Conservation (phyloP, 2,113 vertebrate species). For the Onychostruthus taczanowskii region DNA sequence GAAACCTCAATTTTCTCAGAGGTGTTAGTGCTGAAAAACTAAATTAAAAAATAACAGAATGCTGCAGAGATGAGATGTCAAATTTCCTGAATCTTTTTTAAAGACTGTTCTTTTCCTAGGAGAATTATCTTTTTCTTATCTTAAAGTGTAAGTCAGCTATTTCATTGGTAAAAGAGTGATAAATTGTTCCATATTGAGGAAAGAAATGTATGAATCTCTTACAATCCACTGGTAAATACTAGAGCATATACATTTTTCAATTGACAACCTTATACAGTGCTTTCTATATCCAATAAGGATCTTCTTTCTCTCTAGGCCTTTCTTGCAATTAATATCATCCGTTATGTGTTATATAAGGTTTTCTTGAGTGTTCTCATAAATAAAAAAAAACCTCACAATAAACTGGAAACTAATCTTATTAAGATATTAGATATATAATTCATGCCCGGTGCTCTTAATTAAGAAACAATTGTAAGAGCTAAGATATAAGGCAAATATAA, state of each 20-base stretch:
- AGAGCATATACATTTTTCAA: not conserved
- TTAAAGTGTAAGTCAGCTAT: not conserved
- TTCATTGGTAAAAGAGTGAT: not conserved
- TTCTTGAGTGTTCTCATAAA: not conserved
- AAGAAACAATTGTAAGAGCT: not conserved
- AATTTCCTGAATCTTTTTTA: not conserved
- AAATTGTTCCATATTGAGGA: not conserved
- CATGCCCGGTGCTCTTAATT: not conserved
- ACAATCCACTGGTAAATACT: not conserved
- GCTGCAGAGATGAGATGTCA: not conserved
- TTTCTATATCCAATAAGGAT: not conserved
- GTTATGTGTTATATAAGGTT: not conserved
- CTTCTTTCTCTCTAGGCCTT: not conserved
- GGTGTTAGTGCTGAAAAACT: not conserved
- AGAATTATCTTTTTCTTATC: not conserved
- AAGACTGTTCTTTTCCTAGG: not conserved
- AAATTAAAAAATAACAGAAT: not conserved
- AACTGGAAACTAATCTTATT: not conserved
- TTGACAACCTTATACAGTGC: not conserved
- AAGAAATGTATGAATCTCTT: not conserved
- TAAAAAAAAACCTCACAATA: not conserved
- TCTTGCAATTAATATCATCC: not conserved
- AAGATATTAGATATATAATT: not conserved
- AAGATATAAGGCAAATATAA: not conserved
- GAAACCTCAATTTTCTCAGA: not conserved